phyloP scores from a whole-genome alignment of 2,797 vertebrate species.

The Hypotaenidia okinawae region DNA sequence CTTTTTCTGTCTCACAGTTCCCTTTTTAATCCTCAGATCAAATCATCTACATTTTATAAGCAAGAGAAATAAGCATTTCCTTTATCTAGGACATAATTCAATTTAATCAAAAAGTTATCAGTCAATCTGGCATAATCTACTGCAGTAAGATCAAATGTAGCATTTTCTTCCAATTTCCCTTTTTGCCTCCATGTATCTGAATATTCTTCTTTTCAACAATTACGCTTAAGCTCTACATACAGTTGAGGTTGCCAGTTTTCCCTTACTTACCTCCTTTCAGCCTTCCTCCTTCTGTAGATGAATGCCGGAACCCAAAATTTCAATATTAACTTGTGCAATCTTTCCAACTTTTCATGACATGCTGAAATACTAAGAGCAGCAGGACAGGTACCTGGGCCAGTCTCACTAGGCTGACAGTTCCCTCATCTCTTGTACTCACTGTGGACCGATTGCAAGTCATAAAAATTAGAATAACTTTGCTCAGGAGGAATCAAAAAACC shows the following conservation, averaged over 20 bases:
- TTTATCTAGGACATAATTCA: conserved; percentile 12
- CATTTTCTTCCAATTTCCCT: conserved; percentile 2
- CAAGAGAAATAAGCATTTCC: not conserved
- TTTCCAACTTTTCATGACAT: not conserved
- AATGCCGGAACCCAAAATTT: not conserved
- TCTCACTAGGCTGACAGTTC: not conserved
- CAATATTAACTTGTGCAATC: not conserved
- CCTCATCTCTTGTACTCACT: not conserved
- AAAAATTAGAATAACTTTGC: not conserved
- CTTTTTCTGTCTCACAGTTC: not conserved
- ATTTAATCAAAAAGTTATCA: conserved; percentile 9
- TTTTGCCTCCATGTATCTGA: not conserved
- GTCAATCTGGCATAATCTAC: not conserved
- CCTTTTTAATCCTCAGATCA: not conserved
- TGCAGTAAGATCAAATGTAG: not conserved
- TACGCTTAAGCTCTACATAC: not conserved
- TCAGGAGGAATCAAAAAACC: not conserved
- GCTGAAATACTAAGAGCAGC: not conserved
- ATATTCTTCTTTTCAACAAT: not conserved
- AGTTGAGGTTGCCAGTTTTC: not conserved
- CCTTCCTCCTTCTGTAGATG: not conserved
- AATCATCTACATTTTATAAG: conserved; percentile 1
- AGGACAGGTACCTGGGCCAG: not conserved
- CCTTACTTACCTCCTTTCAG: not conserved
- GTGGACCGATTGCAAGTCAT: not conserved